These are phyloP conservation scores for Argopecten irradians DNA, from an alignment of 1,140 invertebrate species.

Conservation along the genomic window DNA sequence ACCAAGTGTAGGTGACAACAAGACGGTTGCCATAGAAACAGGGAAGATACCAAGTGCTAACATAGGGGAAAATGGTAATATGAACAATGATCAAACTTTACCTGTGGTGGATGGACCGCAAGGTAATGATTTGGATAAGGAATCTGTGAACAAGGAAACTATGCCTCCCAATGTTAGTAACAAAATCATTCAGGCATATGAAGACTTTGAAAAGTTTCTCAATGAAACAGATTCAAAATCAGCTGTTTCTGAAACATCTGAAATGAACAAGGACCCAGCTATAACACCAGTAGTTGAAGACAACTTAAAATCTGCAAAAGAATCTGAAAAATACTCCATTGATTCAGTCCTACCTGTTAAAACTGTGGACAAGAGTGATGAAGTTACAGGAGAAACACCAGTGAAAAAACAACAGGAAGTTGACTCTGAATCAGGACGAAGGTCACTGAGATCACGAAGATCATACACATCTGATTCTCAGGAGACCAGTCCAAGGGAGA, in stretches of 20 bases:
- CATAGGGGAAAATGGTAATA: neutral
- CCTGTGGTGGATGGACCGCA: neutral
- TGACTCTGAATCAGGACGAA: neutral
- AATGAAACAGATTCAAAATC: neutral
- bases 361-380: neutral
- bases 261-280: neutral
- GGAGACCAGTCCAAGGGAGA: neutral
- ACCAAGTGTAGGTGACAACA: neutral
- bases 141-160: neutral
- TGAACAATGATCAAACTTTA: neutral
- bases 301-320: neutral
- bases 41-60: neutral
- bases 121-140: neutral
- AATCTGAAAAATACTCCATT: neutral
- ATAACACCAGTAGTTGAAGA: neutral
- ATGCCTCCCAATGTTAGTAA: neutral
- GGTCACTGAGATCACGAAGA: constrained; percentile 28
- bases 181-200: neutral
- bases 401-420: neutral
- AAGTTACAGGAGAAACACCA: neutral
- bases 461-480: constrained; percentile 24
- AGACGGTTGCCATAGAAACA: neutral
- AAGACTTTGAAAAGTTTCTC: neutral
- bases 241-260: neutral
- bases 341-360: neutral